phyloP scores from a whole-genome alignment of 2,797 vertebrate species.

The Danio albolineatus region DNA sequence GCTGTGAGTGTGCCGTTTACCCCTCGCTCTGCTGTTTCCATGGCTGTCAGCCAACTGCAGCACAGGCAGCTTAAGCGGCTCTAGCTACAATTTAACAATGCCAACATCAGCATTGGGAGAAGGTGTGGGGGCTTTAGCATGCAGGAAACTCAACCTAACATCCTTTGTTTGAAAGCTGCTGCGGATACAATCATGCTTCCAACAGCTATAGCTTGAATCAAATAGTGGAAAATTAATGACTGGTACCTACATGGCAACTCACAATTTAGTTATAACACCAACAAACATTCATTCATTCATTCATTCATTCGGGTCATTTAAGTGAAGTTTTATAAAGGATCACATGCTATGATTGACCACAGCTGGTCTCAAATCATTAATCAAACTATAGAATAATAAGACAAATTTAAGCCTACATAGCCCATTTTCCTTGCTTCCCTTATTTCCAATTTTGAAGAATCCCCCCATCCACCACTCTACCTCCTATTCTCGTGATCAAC shows the following conservation, averaged over 20 bases:
- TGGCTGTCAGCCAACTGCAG: conserved; percentile 30
- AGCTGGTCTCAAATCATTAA: no score
- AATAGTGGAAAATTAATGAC: neutral
- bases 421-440: no score
- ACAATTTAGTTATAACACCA: conserved; percentile 18
- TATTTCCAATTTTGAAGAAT: no score
- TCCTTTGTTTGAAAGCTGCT: conserved; percentile 31
- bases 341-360: no score
- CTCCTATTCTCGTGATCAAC: no score
- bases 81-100: conserved; percentile 30
- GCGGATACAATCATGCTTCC: conserved; percentile 16
- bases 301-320: neutral
- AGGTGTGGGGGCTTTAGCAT: conserved; percentile 13
- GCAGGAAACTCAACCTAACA: conserved; percentile 7
- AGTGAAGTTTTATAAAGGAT: no score
- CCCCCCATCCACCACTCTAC: no score
- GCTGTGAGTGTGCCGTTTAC: conserved; percentile 11
- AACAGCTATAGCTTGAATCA: conserved; percentile 9
- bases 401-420: no score
- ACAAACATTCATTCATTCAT: no score
- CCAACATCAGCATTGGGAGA: conserved; percentile 29
- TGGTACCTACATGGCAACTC: neutral
- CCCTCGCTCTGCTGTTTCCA: conserved; percentile 34
- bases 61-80: conserved; percentile 20
- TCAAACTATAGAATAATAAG: no score